A percentile compares a stretch with the other conserved stretches of the same genome.
phyloP scores from a whole-genome alignment of 53 echinoderm and acorn worm genomes.

The Paelopatides confundens region DNA sequence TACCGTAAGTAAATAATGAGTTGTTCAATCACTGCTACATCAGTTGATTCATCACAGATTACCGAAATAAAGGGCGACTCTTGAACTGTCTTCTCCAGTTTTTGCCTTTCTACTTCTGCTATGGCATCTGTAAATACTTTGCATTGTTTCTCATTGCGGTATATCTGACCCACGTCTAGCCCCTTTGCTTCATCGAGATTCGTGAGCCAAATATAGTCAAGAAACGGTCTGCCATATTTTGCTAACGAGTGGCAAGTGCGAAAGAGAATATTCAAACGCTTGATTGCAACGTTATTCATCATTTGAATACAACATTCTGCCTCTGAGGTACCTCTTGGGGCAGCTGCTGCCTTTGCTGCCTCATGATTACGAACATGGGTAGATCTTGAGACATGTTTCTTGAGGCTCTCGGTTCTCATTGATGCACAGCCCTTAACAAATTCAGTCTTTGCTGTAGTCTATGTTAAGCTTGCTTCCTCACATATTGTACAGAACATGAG shows the following conservation, averaged over 20 bases:
- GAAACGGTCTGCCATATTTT: conserved; percentile 51
- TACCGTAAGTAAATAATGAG: background rate
- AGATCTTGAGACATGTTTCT: background rate
- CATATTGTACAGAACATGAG: too few species aligned
- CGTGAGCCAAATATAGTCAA: conserved; percentile 58
- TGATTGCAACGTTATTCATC: conserved; percentile 12
- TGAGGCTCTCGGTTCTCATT: background rate
- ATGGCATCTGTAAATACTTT: conserved; percentile 31
- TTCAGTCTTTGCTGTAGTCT: background rate
- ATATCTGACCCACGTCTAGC: conserved; percentile 27
- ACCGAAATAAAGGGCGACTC: background rate
- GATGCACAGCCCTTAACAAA: background rate
- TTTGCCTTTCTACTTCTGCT: conserved; percentile 12
- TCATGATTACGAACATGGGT: background rate
- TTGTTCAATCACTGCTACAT: background rate
- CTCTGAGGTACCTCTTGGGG: background rate
- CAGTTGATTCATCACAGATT: background rate
- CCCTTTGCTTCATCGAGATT: conserved; percentile 45
- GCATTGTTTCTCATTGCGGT: conserved; percentile 28
- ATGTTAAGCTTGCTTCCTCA: too few species aligned
- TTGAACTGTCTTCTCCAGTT: background rate
- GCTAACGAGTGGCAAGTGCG: conserved; percentile 57
- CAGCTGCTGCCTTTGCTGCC: background rate
- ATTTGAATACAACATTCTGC: background rate
- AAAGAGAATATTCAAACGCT: conserved; percentile 52